A percentile compares a stretch with the other conserved stretches of the same genome.
Conservation (phyloP, 2,113 vertebrate species). For the Tragelaphus imberbis region DNA sequence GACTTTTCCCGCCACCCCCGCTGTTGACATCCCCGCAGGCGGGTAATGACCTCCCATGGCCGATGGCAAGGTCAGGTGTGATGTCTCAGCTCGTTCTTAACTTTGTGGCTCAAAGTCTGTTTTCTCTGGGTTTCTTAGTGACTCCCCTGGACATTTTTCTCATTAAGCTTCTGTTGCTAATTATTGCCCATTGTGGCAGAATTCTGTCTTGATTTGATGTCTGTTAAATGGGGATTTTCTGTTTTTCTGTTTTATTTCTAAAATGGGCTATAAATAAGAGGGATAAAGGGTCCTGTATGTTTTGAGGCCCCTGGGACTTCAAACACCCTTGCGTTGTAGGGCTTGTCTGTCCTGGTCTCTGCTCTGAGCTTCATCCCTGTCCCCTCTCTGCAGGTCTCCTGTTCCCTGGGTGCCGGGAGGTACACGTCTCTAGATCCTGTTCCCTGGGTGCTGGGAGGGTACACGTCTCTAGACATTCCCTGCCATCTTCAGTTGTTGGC, state of each 20-base stretch:
- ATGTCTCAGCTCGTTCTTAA: neutral
- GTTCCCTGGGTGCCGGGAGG: accelerated
- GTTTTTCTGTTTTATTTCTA: neutral
- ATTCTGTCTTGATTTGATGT: neutral
- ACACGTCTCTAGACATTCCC: accelerated
- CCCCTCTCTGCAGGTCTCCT: accelerated
- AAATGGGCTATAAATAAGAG: neutral
- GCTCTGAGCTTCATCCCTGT: neutral
- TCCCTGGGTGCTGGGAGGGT: accelerated
- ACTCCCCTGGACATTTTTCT: neutral
- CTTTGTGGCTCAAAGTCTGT: too few species aligned
- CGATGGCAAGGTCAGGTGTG: neutral
- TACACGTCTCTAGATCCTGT: accelerated
- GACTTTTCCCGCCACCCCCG: accelerated
- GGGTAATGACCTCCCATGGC: neutral
- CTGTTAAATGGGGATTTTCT: accelerated
- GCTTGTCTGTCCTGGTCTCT: accelerated
- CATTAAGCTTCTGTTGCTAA: neutral
- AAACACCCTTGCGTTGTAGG: neutral
- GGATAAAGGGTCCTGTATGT: neutral
- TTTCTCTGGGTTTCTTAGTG: neutral
- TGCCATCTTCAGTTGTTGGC: neutral
- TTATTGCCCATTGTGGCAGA: neutral
- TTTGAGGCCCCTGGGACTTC: neutral
- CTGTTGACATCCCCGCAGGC: accelerated